Conservation (phyloP, 1,140 invertebrate genomes). For the Drosophila biarmipes region DNA sequence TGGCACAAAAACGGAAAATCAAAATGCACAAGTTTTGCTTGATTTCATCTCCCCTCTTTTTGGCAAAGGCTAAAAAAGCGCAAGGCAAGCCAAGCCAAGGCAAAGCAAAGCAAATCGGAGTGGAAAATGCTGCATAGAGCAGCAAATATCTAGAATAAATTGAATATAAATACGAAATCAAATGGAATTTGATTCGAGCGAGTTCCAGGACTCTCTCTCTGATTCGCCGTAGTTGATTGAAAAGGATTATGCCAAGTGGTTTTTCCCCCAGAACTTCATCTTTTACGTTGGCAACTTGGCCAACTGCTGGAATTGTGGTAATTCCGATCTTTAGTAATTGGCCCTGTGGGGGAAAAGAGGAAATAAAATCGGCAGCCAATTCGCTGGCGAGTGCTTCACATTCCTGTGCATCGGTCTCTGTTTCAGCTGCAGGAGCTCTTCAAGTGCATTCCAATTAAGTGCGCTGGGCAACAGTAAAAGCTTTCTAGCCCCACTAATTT, state of each 20-base stretch:
- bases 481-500: constrained; percentile 21
- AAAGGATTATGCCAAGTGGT: constrained; percentile 51
- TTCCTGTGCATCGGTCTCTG: constrained; percentile 42
- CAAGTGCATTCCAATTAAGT: constrained; percentile 80
- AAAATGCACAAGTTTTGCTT: constrained; percentile 36
- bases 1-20: constrained; percentile 43
- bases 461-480: constrained; percentile 35
- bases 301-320: constrained; percentile 1
- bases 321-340: constrained; percentile 40
- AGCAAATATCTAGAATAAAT: constrained; percentile 73
- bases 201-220: not conserved
- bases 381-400: constrained; percentile 49
- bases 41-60: constrained; percentile 30
- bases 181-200: constrained; percentile 58
- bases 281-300: not conserved
- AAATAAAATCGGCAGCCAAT: constrained; percentile 49
- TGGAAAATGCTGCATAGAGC: constrained; percentile 55
- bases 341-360: constrained; percentile 6
- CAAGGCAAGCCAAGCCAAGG: constrained; percentile 34
- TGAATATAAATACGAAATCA: constrained; percentile 79
- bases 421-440: constrained; percentile 44
- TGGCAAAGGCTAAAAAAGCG: constrained; percentile 27
- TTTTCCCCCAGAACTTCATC: constrained; percentile 9
- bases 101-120: constrained; percentile 24
- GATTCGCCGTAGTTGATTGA: constrained; percentile 52